Evolutionary conservation across 2,888 invertebrate species (phyloP).

Genomic region (Acanthacorydalis orientalis): DNA sequence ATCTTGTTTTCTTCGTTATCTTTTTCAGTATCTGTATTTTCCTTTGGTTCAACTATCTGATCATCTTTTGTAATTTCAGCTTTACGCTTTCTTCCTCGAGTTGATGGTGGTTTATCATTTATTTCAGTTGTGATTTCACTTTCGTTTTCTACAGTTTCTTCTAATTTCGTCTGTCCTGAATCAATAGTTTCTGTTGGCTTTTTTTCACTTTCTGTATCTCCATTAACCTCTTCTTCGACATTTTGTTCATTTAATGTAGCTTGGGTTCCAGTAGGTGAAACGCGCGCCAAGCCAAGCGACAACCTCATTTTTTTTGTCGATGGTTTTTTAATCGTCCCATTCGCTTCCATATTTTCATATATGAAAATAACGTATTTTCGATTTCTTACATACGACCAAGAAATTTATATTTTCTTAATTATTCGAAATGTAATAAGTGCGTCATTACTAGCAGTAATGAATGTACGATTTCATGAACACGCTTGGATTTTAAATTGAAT

Average conservation of each 20-base stretch:
- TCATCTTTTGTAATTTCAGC: not conserved
- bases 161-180: not conserved
- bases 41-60: not conserved
- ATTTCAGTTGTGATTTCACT: not conserved
- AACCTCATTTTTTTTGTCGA: not conserved
- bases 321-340: not conserved
- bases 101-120: not conserved
- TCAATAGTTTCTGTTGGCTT: not conserved
- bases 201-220: not conserved
- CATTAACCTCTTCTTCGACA: not conserved
- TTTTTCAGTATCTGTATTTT: too few species aligned
- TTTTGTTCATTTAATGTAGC: not conserved
- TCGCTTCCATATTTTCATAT: not conserved
- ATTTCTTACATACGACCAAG: too few species aligned
- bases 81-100: not conserved
- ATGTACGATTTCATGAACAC: too few species aligned
- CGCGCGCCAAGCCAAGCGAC: not conserved
- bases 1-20: too few species aligned
- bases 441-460: too few species aligned
- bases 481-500: too few species aligned
- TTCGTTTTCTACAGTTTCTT: not conserved
- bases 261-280: not conserved
- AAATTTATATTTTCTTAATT: too few species aligned
- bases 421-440: too few species aligned
- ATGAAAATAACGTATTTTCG: too few species aligned